Evolutionary conservation across 1,140 invertebrate species (phyloP), one percentile per base, ranked within the genome.

Genomic region (Sweltsa coloradensis): DNA sequence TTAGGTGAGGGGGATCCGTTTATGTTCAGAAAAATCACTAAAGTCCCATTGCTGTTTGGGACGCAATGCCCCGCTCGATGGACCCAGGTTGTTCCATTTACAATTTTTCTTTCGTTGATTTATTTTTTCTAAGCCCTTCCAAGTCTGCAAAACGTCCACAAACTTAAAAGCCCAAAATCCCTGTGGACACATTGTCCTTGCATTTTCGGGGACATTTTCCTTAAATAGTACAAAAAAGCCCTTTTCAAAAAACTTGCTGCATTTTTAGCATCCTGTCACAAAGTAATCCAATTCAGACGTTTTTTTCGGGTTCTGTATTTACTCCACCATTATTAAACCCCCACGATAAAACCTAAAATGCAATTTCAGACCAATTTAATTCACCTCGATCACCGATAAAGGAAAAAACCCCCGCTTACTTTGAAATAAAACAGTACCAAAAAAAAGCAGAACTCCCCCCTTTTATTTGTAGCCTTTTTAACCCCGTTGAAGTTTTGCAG

Each of bases 181-280:
- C 79, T 76, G 57, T 86, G 79, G 79, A 76, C 25, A 81, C 66
- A 39, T 74, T 29, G 73, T 70, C 50, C 76, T 72, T 41, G 64
- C 68, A 53, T 71, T 71, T 43, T 84, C 78, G 19, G 74, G 72
- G 43, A 81, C 62, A 55, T 79, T 79, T 34, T 79, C 72, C 78
- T 79, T 50, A 89, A 76, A 59, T 85, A 91, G 41, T 77, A 76
- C 51, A 85, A 74, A 63, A 87, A 90, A 51, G 83, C 81, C 63
- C 83, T 83, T 52, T 86, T 85, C 67, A 93, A 91, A 62, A 90
- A 85, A 47, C 81, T 77, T 25, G 89, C 88, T 41, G 85, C 80
- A 36, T 75, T 73, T 60, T 77, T 78, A 34, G 89, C 89, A 67
- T 91, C 85, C 64, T 93, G 87, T 67, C 89, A 92, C 64, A 93